Conservation (phyloP, 30 jellyfish, hydroid and myxozoan genomes). For the Turritopsis rubra region DNA sequence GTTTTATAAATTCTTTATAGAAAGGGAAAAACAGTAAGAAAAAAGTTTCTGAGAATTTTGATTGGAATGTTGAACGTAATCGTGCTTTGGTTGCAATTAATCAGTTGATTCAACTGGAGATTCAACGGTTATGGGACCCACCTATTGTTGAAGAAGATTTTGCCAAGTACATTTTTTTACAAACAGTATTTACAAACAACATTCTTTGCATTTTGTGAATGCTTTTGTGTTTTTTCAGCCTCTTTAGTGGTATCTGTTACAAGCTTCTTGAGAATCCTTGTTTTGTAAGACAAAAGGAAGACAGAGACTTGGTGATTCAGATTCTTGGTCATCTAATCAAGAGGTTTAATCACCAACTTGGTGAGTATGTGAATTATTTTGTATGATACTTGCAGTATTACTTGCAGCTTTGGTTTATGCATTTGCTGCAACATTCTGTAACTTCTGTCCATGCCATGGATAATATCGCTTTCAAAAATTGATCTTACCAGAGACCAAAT, state of each 20-base stretch:
- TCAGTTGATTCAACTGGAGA: conserved; percentile 72
- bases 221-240: conserved; percentile 36
- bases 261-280: conserved; percentile 63
- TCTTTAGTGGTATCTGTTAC: conserved; percentile 77
- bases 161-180: conserved; percentile 42
- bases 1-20: conserved; percentile 19
- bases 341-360: conserved; percentile 77
- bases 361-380: conserved; percentile 23
- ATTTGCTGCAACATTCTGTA: background rate
- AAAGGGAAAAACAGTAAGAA: conserved; percentile 54
- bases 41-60: conserved; percentile 39
- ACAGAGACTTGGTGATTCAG: conserved; percentile 63
- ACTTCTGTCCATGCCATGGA: background rate
- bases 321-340: conserved; percentile 76
- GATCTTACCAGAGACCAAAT: too few relatives aligned
- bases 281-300: conserved; percentile 66
- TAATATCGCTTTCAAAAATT: too few relatives aligned
- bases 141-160: conserved; percentile 91
- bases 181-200: background rate
- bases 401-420: background rate
- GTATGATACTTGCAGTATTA: too few relatives aligned
- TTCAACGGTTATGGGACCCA: conserved; percentile 89
- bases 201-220: background rate
- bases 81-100: conserved; percentile 53
- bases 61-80: conserved; percentile 67